phyloP scores from a whole-genome alignment of 2,113 vertebrate species.

The Tenrec ecaudatus region DNA sequence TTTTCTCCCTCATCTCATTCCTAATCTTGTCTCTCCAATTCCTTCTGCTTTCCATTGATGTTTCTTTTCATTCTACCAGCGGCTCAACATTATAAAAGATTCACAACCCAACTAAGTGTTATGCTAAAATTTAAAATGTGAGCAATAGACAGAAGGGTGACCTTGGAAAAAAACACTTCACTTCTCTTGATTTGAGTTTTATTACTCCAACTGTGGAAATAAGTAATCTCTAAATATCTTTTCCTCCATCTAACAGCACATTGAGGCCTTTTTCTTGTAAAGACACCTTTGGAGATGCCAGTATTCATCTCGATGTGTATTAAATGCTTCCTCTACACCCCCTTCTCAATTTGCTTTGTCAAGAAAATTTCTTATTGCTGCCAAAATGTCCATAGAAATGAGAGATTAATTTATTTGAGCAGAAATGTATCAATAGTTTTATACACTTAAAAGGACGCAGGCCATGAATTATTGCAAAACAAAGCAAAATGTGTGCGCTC shows the following conservation, averaged over 20 bases:
- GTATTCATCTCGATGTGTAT: neutral
- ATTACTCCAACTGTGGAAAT: constrained; percentile 8
- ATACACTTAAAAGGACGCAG: neutral
- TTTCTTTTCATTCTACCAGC: too few relatives aligned
- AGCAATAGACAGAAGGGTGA: neutral
- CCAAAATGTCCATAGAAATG: neutral
- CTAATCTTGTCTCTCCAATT: too few relatives aligned
- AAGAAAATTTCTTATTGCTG: too few relatives aligned
- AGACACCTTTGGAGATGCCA: neutral
- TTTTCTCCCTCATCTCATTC: too few relatives aligned
- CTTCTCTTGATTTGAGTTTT: neutral
- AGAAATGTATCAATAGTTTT: constrained; percentile 1
- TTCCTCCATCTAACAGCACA: neutral
- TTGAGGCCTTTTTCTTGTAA: neutral
- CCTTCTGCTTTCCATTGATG: too few relatives aligned
- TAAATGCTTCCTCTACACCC: neutral
- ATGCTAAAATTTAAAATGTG: too few relatives aligned
- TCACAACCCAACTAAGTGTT: too few relatives aligned
- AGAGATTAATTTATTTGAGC: constrained; percentile 1
- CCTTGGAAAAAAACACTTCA: neutral
- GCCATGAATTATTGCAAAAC: neutral
- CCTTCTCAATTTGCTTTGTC: neutral
- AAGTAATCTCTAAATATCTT: neutral
- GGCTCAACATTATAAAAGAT: too few relatives aligned
- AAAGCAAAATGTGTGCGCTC: neutral